These are phyloP conservation scores for Shargacucullia verbasci DNA, from an alignment of 2,888 invertebrate genomes.

Conservation along the genomic window DNA sequence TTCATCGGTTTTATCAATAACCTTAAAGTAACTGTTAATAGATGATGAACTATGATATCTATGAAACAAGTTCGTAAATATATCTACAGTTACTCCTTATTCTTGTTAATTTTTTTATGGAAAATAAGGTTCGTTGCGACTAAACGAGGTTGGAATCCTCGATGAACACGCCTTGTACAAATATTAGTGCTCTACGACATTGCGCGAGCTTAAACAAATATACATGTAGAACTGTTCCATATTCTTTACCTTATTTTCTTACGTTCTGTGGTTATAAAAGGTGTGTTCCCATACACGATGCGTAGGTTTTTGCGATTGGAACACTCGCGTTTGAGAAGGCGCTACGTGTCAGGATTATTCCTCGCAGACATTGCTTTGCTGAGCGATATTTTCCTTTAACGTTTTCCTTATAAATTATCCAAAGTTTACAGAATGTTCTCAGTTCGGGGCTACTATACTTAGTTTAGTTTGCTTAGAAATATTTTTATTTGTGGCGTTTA, in stretches of 20 bases:
- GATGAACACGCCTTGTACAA: constrained; percentile 46
- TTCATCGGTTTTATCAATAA: no score
- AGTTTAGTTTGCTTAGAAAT: no score
- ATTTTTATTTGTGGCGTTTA: no score
- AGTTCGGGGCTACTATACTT: no score
- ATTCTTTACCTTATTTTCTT: constrained; percentile 4
- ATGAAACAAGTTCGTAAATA: no score
- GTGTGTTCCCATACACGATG: constrained; percentile 1
- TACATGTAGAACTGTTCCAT: constrained; percentile 23
- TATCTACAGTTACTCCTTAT: no score
- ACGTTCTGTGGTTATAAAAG: constrained; percentile 1
- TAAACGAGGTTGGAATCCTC: constrained; percentile 48
- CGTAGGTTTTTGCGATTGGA: constrained; percentile 3
- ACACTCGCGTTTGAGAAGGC: background rate
- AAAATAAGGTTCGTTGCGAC: constrained; percentile 12
- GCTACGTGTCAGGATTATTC: background rate
- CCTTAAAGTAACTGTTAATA: no score
- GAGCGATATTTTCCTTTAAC: constrained; percentile 1
- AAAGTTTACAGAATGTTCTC: no score
- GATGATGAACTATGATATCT: no score
- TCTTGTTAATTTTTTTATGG: constrained; percentile 19
- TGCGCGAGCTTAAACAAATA: constrained; percentile 26
- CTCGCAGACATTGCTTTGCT: background rate
- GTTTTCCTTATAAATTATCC: background rate
- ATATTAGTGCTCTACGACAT: constrained; percentile 45